Conservation (phyloP, 2,797 vertebrate genomes). For the Paratrypauchen microcephalus region DNA sequence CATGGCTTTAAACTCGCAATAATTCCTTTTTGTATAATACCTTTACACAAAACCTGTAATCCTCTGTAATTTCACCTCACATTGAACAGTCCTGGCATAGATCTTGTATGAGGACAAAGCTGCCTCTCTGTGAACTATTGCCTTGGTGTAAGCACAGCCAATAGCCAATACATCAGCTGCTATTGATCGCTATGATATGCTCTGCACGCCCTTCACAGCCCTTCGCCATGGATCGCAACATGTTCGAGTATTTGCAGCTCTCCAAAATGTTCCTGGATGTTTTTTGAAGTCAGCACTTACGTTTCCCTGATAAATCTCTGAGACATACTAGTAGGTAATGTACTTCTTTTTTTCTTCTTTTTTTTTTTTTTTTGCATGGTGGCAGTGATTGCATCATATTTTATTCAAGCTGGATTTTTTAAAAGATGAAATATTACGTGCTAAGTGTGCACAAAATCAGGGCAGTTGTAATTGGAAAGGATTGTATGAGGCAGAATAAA, state of each 20-base stretch:
- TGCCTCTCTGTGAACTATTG: not conserved
- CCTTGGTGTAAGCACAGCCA: constrained; percentile 11
- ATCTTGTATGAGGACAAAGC: not conserved
- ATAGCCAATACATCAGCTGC: not conserved
- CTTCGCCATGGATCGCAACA: constrained; percentile 17
- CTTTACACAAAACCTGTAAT: not conserved
- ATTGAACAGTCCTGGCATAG: not conserved
- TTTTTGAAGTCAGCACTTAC: constrained; percentile 55
- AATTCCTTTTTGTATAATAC: too few species aligned
- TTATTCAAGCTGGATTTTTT: constrained; percentile 14
- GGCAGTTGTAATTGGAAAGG: constrained; percentile 8
- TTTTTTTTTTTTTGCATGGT: constrained; percentile 24
- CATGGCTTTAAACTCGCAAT: too few species aligned
- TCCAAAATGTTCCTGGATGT: constrained; percentile 47
- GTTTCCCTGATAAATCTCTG: constrained; percentile 41
- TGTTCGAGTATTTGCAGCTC: constrained; percentile 50
- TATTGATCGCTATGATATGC: constrained; percentile 27
- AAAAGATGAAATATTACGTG: constrained; percentile 6
- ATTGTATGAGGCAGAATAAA: constrained; percentile 8
- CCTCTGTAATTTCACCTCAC: not conserved
- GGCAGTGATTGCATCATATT: constrained; percentile 16
- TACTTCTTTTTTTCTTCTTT: constrained; percentile 45
- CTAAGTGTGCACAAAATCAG: constrained; percentile 6
- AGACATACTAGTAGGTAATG: constrained; percentile 2
- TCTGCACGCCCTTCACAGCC: constrained; percentile 21